Conservation (phyloP, 2,888 invertebrate species). For the Leptinotarsa haldemani region DNA sequence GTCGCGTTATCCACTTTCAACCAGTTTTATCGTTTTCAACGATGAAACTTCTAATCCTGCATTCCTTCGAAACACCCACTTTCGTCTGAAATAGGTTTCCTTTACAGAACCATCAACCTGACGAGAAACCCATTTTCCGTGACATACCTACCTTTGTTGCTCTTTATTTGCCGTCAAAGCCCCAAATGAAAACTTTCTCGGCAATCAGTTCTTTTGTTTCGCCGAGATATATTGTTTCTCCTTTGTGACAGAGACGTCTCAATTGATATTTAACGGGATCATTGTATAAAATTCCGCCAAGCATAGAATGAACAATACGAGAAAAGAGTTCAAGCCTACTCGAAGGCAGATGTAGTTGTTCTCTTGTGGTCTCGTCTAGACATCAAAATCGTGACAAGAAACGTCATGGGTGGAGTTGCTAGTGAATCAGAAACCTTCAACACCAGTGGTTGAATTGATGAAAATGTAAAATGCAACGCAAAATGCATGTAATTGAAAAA, state of each 20-base stretch:
- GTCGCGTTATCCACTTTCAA: too few relatives aligned
- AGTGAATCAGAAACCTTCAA: not conserved
- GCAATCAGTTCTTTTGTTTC: slow-evolving; percentile 40
- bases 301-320: slow-evolving; percentile 19
- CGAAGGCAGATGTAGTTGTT: slow-evolving; percentile 17
- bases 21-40: too few relatives aligned
- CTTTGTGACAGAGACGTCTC: slow-evolving; percentile 37
- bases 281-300: slow-evolving; percentile 17
- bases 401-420: slow-evolving; percentile 16
- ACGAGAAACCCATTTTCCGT: slow-evolving; percentile 14
- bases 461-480: not conserved
- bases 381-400: slow-evolving; percentile 20
- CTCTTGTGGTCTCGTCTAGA: slow-evolving; percentile 25
- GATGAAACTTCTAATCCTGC: not conserved
- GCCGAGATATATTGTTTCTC: slow-evolving; percentile 33
- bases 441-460: not conserved
- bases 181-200: slow-evolving; percentile 36
- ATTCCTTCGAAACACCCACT: slow-evolving; percentile 5
- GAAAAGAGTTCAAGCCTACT: slow-evolving; percentile 20
- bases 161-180: slow-evolving; percentile 27
- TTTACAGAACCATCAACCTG: not conserved
- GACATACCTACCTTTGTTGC: slow-evolving; percentile 22
- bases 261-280: slow-evolving; percentile 38
- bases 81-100: not conserved
- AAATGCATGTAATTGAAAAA: too few relatives aligned